phyloP scores from a whole-genome alignment of 2,888 invertebrate genomes.

The Colostygia pectinataria region DNA sequence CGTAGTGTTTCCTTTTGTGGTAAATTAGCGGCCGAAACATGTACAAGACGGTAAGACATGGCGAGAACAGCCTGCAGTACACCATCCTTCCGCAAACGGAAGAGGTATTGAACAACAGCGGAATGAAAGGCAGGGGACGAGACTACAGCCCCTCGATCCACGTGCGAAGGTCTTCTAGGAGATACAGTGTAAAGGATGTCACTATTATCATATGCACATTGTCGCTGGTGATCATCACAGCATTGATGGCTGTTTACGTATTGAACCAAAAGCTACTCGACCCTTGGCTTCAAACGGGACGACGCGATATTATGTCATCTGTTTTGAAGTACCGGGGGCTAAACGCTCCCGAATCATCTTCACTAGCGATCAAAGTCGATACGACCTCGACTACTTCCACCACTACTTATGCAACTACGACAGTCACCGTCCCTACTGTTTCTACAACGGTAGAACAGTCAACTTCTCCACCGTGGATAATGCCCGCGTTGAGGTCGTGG shows the following conservation, averaged over 20 bases:
- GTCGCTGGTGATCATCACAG: slow-evolving; percentile 62
- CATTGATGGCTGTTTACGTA: slow-evolving; percentile 63
- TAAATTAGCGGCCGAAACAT: slow-evolving; percentile 69
- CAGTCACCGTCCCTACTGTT: slow-evolving; percentile 28
- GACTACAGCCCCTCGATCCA: slow-evolving; percentile 78
- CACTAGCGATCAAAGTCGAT: slow-evolving; percentile 53
- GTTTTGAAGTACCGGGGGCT: slow-evolving; percentile 14
- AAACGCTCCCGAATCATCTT: slow-evolving; percentile 50
- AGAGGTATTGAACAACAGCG: slow-evolving; percentile 84
- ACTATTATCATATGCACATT: slow-evolving; percentile 12
- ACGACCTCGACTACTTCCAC: slow-evolving; percentile 47
- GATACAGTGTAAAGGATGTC: slow-evolving; percentile 43
- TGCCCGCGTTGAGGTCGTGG: slow-evolving; percentile 78
- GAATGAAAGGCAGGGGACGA: slow-evolving; percentile 79
- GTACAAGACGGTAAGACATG: slow-evolving; percentile 90
- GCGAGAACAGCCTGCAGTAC: slow-evolving; percentile 89
- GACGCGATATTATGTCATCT: slow-evolving; percentile 23
- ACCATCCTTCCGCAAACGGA: slow-evolving; percentile 89
- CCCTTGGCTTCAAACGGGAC: slow-evolving; percentile 24
- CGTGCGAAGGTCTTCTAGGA: slow-evolving; percentile 63
- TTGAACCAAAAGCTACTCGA: slow-evolving; percentile 47
- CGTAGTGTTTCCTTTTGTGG: slow-evolving; percentile 69
- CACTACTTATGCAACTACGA: slow-evolving; percentile 46
- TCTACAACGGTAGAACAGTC: slow-evolving; percentile 50
- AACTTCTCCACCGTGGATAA: slow-evolving; percentile 76